These are phyloP conservation scores for Brachyptera risi DNA, from an alignment of 2,888 invertebrate species.

Conservation along the genomic window DNA sequence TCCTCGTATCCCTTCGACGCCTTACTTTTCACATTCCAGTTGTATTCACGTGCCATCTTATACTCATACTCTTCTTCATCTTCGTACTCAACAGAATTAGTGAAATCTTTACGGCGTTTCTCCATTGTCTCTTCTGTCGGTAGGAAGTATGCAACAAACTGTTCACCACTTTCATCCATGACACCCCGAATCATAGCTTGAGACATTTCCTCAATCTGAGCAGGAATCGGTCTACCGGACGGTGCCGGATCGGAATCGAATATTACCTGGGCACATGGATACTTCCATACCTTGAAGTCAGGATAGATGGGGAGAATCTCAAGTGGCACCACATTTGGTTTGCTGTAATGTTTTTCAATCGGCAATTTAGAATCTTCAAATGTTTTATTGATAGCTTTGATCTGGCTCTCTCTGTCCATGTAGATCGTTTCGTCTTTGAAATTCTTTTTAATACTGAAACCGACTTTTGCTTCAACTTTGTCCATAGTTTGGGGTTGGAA, in stretches of 20 bases:
- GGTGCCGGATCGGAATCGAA: conserved; percentile 99
- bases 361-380: conserved; percentile 84
- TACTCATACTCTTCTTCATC: conserved; percentile 95
- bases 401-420: conserved; percentile 95
- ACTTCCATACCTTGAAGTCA: conserved; percentile 96
- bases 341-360: conserved; percentile 92
- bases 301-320: conserved; percentile 88
- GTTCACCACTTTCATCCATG: conserved; percentile 98
- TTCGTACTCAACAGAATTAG: conserved; percentile 70
- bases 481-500: conserved; percentile 96
- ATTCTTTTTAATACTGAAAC: conserved; percentile 95
- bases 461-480: conserved; percentile 98
- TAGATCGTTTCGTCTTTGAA: conserved; percentile 86
- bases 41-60: conserved; percentile 95
- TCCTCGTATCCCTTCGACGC: conserved; percentile 93
- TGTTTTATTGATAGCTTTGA: conserved; percentile 95
- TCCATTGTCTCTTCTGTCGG: conserved; percentile 89
- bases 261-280: conserved; percentile 96
- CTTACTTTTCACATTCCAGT: conserved; percentile 99
- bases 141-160: conserved; percentile 97
- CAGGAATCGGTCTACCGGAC: conserved; percentile 75
- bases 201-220: conserved; percentile 95
- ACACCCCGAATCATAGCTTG: conserved; percentile 99
- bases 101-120: conserved; percentile 80
- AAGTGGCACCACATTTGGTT: conserved; percentile 88